phyloP scores from a whole-genome alignment of 2,888 invertebrate species.

The Saturnia pavonia region DNA sequence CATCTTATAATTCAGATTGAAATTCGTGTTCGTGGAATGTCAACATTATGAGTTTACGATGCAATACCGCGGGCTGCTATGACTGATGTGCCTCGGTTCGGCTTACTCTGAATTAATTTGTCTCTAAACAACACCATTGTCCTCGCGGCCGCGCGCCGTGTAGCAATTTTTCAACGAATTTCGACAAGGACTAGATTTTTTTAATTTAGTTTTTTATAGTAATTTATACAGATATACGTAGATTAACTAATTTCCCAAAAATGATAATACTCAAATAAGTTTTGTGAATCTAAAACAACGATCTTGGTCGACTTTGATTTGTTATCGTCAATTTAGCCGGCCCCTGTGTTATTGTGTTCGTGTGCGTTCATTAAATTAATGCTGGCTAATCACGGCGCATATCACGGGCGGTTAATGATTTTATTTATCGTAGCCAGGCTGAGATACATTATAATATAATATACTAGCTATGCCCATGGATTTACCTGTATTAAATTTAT shows the following conservation, averaged over 20 bases:
- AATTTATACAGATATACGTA: neutral
- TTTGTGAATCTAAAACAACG: too few relatives aligned
- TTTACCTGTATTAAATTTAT: too few relatives aligned
- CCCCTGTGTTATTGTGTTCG: conserved; percentile 49
- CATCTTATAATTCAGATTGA: neutral
- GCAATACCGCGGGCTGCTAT: conserved; percentile 27
- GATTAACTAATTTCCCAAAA: neutral
- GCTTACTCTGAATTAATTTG: neutral
- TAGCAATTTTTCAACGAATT: neutral
- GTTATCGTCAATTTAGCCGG: conserved; percentile 55
- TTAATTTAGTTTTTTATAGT: neutral
- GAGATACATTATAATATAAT: too few relatives aligned
- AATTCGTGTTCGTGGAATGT: conserved; percentile 38
- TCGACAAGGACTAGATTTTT: neutral
- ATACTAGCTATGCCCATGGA: too few relatives aligned
- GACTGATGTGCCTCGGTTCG: conserved; percentile 22
- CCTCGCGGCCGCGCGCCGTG: neutral
- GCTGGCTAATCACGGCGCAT: too few relatives aligned
- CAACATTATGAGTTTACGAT: conserved; percentile 32
- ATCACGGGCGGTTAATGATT: too few relatives aligned
- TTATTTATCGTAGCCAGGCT: too few relatives aligned
- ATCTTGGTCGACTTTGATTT: too few relatives aligned
- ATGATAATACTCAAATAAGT: neutral
- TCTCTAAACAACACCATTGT: neutral
- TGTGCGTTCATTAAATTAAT: conserved; percentile 33